Evolutionary conservation across 2,113 vertebrate species (phyloP).

Genomic region (Cryptomyrus ogoouensis): DNA sequence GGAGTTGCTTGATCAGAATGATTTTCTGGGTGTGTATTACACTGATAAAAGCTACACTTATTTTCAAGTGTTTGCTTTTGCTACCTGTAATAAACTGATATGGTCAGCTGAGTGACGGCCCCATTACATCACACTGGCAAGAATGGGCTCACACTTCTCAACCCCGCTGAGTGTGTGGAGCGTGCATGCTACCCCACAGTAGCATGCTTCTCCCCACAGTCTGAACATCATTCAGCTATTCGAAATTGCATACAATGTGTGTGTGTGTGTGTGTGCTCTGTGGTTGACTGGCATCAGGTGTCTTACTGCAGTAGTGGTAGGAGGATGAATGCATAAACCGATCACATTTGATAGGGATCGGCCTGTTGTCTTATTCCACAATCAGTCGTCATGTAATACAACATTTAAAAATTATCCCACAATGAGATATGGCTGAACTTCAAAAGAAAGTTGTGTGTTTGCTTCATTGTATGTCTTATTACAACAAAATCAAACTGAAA

Average conservation of each 20-base stretch:
- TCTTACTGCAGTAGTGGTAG: neutral
- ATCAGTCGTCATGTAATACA: neutral
- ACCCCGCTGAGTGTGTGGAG: neutral
- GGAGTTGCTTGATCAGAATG: neutral
- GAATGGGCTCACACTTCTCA: neutral
- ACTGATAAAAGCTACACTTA: neutral
- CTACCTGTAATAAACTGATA: neutral
- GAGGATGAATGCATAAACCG: neutral
- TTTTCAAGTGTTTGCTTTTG: neutral
- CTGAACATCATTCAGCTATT: neutral
- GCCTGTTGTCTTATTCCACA: neutral
- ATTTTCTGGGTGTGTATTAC: neutral
- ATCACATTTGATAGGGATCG: neutral
- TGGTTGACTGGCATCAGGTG: neutral
- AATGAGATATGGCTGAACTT: neutral
- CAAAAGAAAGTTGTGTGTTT: neutral
- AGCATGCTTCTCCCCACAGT: neutral
- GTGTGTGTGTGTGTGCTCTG: neutral
- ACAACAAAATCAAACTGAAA: neutral
- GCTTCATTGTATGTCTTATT: neutral
- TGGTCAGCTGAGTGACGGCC: neutral
- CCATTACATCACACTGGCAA: neutral
- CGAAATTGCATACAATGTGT: neutral
- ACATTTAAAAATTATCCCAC: neutral
- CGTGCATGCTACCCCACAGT: neutral